phyloP scores from a whole-genome alignment of 2,888 invertebrate species.

The Dorcus parallelipipedus region DNA sequence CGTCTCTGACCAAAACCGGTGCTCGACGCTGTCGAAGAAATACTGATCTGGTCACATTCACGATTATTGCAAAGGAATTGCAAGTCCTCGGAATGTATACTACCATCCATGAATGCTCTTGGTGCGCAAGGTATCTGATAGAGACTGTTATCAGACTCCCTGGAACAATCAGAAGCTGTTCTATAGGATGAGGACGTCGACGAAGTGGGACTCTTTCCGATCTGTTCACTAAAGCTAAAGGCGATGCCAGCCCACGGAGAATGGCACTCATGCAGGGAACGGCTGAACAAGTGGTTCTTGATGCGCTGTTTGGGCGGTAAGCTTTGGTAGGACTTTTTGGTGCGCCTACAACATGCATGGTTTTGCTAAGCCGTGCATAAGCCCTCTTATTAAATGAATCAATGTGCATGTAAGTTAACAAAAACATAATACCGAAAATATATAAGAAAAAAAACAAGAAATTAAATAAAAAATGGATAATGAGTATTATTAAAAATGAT shows the following conservation, averaged over 20 bases:
- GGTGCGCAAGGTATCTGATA: conserved; percentile 57
- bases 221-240: conserved; percentile 44
- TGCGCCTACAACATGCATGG: conserved; percentile 43
- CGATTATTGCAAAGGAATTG: conserved; percentile 49
- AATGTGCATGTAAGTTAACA: neutral
- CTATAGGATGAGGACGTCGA: conserved; percentile 39
- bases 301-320: conserved; percentile 40
- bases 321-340: conserved; percentile 43
- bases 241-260: conserved; percentile 45
- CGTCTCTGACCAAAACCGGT: conserved; percentile 51
- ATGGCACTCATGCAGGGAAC: conserved; percentile 33
- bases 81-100: conserved; percentile 57
- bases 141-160: conserved; percentile 58
- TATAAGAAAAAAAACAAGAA: too few species aligned
- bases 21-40: conserved; percentile 60
- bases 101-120: conserved; percentile 55
- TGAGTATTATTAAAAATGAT: too few species aligned
- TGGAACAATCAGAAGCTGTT: conserved; percentile 45
- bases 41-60: conserved; percentile 60
- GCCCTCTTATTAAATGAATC: conserved; percentile 8
- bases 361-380: conserved; percentile 29
- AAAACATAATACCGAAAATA: neutral
- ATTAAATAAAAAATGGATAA: too few species aligned
- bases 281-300: conserved; percentile 33
- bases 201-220: conserved; percentile 25